Conservation (phyloP, 2,797 vertebrate genomes). For the Tangara arthus region DNA sequence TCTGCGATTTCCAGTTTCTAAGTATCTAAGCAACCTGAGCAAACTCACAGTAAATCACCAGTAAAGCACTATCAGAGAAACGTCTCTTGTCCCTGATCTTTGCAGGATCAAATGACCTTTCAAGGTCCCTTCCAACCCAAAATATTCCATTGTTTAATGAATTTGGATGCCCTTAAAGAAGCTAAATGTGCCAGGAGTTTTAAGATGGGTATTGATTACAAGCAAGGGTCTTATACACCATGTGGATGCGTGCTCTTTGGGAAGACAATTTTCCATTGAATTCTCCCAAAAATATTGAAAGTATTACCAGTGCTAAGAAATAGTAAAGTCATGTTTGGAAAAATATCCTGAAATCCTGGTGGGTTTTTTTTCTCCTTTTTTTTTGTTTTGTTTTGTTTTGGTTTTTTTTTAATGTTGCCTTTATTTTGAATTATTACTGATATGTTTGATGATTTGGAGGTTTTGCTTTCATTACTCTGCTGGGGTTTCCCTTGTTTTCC, state of each 20-base stretch:
- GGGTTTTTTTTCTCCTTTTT: fast-evolving
- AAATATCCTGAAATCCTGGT: not conserved
- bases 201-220: not conserved
- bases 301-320: not conserved
- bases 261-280: not conserved
- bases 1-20: not conserved
- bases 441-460: not conserved
- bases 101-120: not conserved
- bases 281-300: not conserved
- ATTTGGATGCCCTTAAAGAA: not conserved
- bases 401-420: not conserved
- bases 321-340: not conserved
- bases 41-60: not conserved
- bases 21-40: not conserved
- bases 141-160: not conserved
- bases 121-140: not conserved
- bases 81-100: not conserved
- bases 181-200: not conserved
- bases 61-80: not conserved
- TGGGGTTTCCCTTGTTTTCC: not conserved
- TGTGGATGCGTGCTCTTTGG: fast-evolving
- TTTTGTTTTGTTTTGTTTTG: fast-evolving
- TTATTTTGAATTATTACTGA: not conserved
- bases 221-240: not conserved
- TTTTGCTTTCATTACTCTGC: not conserved